Evolutionary conservation across 2,888 invertebrate genomes (phyloP).

Genomic region (Podabrus alpinus): DNA sequence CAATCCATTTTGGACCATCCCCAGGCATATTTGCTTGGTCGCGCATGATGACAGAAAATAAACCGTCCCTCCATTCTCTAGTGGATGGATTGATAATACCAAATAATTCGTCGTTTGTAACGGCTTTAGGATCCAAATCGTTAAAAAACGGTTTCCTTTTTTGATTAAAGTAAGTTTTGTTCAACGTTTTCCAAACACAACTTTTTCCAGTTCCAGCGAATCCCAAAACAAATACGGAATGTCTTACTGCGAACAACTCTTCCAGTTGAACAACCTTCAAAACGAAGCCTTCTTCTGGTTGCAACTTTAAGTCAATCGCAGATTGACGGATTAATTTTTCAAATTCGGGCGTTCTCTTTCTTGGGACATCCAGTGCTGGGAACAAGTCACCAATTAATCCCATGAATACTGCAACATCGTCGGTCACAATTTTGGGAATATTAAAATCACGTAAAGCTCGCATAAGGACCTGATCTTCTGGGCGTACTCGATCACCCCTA

Average conservation of each 20-base stretch:
- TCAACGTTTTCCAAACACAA: constrained; percentile 90
- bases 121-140: constrained; percentile 95
- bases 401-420: constrained; percentile 91
- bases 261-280: constrained; percentile 88
- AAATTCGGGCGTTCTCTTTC: constrained; percentile 84
- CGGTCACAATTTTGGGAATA: constrained; percentile 91
- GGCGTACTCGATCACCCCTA: constrained; percentile 73
- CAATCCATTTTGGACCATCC: constrained; percentile 91
- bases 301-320: constrained; percentile 80
- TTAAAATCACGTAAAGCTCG: constrained; percentile 92
- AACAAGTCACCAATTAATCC: constrained; percentile 94
- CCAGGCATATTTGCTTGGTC: constrained; percentile 89
- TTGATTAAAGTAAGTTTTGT: constrained; percentile 80
- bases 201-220: constrained; percentile 91
- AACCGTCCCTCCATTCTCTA: constrained; percentile 90
- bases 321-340: constrained; percentile 79
- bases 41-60: constrained; percentile 91
- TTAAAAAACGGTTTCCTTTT: constrained; percentile 82
- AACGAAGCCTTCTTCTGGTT: constrained; percentile 89
- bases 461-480: constrained; percentile 94
- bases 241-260: constrained; percentile 90
- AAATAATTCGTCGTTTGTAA: constrained; percentile 93
- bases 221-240: constrained; percentile 76
- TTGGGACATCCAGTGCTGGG: constrained; percentile 88
- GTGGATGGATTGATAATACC: constrained; percentile 93